A percentile compares a stretch with the other conserved stretches of the same genome.
These are phyloP conservation scores for Phragmatobia fuliginosa DNA, from an alignment of 2,888 invertebrate species.

Conservation along the genomic window DNA sequence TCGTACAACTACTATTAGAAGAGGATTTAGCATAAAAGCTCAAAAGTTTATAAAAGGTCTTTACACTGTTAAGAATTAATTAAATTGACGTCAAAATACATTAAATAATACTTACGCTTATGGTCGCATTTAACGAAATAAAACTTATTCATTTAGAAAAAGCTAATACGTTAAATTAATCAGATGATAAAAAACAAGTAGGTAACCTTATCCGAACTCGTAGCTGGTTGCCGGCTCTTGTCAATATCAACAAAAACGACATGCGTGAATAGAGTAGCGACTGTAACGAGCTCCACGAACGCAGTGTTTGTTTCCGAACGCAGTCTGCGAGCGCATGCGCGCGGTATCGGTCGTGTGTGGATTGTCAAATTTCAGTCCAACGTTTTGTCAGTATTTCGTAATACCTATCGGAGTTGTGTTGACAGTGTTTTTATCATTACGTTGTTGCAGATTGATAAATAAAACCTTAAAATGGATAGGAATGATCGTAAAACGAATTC, in stretches of 20 bases:
- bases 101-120: too few species aligned
- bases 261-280: conserved; percentile 43
- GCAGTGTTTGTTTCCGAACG: conserved; percentile 48
- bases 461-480: conserved; percentile 73
- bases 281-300: conserved; percentile 37
- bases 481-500: conserved; percentile 76
- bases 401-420: conserved; percentile 55
- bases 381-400: conserved; percentile 72
- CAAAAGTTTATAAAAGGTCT: neutral
- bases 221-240: conserved; percentile 34
- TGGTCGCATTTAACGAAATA: neutral
- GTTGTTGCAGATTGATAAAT: conserved; percentile 41
- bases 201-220: conserved; percentile 4
- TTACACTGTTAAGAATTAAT: too few species aligned
- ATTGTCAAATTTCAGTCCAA: conserved; percentile 44
- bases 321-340: conserved; percentile 84
- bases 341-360: conserved; percentile 64
- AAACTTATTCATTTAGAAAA: neutral
- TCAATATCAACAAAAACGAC: conserved; percentile 28
- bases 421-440: conserved; percentile 57
- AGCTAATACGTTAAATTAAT: neutral
- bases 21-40: too few species aligned
- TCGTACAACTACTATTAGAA: too few species aligned
- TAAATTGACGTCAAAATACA: too few species aligned
- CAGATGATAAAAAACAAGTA: neutral